Percentiles rank a stretch among this genome's conserved stretches.
These are phyloP conservation scores for Gallinago jamesoni DNA, from an alignment of 2,113 vertebrate species.

Conservation along the genomic window DNA sequence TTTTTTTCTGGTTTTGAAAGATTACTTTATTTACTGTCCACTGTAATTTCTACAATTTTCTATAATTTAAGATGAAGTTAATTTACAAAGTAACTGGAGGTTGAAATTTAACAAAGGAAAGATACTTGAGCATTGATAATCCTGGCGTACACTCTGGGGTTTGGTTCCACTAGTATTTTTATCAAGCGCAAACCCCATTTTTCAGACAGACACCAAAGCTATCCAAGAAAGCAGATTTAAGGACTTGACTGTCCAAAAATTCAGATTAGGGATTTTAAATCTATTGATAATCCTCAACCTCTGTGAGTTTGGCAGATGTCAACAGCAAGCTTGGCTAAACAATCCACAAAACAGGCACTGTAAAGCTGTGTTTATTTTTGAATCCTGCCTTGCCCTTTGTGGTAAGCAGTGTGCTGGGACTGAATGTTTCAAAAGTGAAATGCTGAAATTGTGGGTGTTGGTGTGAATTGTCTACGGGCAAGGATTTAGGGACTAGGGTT, in stretches of 20 bases:
- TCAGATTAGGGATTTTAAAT: neutral
- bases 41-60: neutral
- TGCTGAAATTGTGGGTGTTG: neutral
- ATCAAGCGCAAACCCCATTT: neutral
- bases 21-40: neutral
- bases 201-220: neutral
- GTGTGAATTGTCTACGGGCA: neutral
- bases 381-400: neutral
- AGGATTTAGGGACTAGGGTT: neutral
- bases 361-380: slow-evolving; percentile 8
- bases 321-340: neutral
- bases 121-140: neutral
- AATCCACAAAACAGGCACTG: neutral
- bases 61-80: neutral
- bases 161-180: neutral
- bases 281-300: neutral
- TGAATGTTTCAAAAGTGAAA: neutral
- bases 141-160: neutral
- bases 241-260: neutral
- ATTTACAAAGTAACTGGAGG: neutral
- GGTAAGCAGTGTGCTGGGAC: neutral
- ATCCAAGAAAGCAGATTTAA: neutral
- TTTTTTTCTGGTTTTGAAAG: neutral
- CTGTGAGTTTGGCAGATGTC: neutral
- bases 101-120: neutral